phyloP scores from a whole-genome alignment of 1,140 invertebrate genomes.

The Dendrolimus punctatus region DNA sequence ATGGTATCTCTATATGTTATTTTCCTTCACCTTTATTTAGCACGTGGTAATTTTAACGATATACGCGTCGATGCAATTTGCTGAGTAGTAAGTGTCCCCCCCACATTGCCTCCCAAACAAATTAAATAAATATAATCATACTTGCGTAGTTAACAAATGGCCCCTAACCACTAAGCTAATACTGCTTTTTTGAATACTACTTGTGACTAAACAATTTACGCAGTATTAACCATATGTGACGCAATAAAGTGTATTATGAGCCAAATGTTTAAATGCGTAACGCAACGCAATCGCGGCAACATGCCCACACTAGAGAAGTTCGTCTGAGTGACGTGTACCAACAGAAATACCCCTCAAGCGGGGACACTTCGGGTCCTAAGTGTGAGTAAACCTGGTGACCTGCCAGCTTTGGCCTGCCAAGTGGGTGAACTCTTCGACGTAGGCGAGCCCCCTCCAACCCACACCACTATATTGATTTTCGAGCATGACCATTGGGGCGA shows the following conservation, averaged over 20 bases:
- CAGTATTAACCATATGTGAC: conserved; percentile 2
- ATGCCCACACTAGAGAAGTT: conserved; percentile 6
- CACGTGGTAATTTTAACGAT: too few species aligned
- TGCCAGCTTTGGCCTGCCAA: conserved; percentile 49
- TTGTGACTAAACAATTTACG: too few species aligned
- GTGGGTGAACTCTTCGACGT: conserved; percentile 32
- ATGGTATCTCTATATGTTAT: too few species aligned
- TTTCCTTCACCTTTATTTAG: too few species aligned
- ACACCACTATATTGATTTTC: conserved; percentile 19
- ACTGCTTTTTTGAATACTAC: too few species aligned
- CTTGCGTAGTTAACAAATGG: too few species aligned
- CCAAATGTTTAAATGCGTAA: conserved; percentile 25
- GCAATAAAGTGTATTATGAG: conserved; percentile 13
- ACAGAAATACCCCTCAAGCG: conserved; percentile 33
- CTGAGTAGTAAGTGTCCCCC: too few species aligned
- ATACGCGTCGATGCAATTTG: too few species aligned
- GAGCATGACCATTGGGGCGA: conserved; percentile 2
- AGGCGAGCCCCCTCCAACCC: conserved; percentile 15
- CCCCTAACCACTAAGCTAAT: too few species aligned
- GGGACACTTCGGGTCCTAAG: conserved; percentile 16
- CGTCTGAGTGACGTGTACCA: conserved; percentile 16
- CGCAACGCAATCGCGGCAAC: conserved; percentile 10
- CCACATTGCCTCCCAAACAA: too few species aligned
- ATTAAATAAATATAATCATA: too few species aligned
- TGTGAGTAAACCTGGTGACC: conserved; percentile 25